Evolutionary conservation across 2,888 invertebrate species (phyloP), one percentile per base, ranked within the genome.

Genomic region (Mamestra brassicae): DNA sequence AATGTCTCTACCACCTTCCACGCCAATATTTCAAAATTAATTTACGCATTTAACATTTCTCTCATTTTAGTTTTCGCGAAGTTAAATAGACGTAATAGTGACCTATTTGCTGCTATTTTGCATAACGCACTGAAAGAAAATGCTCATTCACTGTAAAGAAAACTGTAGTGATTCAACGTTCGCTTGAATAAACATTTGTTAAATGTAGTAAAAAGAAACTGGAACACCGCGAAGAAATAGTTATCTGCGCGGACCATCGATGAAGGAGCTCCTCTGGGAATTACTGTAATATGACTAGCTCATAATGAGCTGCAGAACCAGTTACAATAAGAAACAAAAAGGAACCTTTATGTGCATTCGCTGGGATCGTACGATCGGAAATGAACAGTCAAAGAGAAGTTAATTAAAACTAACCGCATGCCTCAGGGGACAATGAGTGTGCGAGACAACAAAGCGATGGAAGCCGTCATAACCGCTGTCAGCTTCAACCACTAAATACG

Each of bases 341-440:
- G 89, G 88, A 89, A 84, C 84, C 84, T 89, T 87, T 87, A 85
- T 86, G 90, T 88, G 88, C 89, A 89, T 88, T 77, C 88, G 85
- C 71, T 87, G 78, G 83, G 86, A 83, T 86, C 85, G 86, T 80
- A 87, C 89, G 89, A 92, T 92, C 90, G 92, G 90, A 93, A 93
- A 92, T 90, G 91, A 93, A 91, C 92, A 93, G 90, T 92, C 90
- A 91, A 92, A 92, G 92, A 88, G 87, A 90, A 92, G 90, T 95
- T 95, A 95, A 95, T 95, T 95, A 94, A 94, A 95, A 94, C 93
- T 93, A 93, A 94, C 90, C 91, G 88, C 89, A 85, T 90, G 87
- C 87, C 88, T 87, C 89, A 86, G 86, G 90, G 90, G 92, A 92
- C 93, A 93, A 93, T 92, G 90, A 88, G 85, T 90, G 90, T 81